Evolutionary conservation across 1,140 invertebrate genomes (phyloP).

Genomic region (Diprion similis): DNA sequence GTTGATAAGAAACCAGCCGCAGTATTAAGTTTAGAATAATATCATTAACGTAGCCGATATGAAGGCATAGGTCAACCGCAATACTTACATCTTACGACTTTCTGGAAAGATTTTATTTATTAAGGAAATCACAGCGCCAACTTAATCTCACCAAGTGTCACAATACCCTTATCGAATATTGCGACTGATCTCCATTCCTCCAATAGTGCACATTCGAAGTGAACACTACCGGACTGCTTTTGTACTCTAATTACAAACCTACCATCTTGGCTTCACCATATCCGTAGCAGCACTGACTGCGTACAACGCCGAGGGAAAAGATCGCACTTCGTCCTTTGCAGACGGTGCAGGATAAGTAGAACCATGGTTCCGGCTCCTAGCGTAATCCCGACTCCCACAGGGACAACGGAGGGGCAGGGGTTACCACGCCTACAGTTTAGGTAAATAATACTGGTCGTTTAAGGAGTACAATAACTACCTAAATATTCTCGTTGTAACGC

Average conservation of each 20-base stretch:
- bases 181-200: too few relatives aligned
- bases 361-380: neutral
- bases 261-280: too few relatives aligned
- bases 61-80: neutral
- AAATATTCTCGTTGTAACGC: neutral
- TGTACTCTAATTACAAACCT: too few relatives aligned
- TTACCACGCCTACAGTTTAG: slow-evolving; percentile 50
- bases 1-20: too few relatives aligned
- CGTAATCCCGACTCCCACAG: neutral
- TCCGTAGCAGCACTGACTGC: too few relatives aligned
- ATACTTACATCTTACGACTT: neutral
- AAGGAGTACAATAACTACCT: neutral
- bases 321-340: too few relatives aligned
- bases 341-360: too few relatives aligned
- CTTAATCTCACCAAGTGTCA: neutral
- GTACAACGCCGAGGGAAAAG: too few relatives aligned
- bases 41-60: neutral
- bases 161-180: neutral
- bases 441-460: slow-evolving; percentile 43
- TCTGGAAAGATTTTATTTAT: neutral
- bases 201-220: too few relatives aligned
- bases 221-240: too few relatives aligned
- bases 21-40: neutral
- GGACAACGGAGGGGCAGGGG: neutral
- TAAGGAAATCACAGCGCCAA: neutral